Conservation (phyloP, 2,113 vertebrate genomes). For the Steatornis caripensis region DNA sequence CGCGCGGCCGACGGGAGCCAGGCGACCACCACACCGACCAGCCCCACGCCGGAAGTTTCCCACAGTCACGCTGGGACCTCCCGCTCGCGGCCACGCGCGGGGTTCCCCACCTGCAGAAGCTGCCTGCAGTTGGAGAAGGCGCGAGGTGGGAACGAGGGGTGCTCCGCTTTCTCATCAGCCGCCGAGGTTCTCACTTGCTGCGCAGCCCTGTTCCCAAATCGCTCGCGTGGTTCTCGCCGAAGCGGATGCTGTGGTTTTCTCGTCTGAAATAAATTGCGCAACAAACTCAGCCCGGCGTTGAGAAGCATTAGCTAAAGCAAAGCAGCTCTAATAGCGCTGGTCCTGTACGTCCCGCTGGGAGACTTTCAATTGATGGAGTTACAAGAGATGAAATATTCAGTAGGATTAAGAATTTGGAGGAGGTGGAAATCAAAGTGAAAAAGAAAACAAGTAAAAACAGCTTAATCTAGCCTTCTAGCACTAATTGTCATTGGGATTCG, state of each 20-base stretch:
- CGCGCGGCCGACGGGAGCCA: fast-evolving
- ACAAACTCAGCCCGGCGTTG: not conserved
- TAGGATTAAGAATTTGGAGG: constrained; percentile 51
- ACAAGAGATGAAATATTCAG: constrained; percentile 45
- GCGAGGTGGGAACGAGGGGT: not conserved
- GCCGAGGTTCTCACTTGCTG: fast-evolving
- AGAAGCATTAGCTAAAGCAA: not conserved
- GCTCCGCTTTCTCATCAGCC: not conserved
- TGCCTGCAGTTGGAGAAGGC: not conserved
- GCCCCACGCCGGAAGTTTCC: not conserved
- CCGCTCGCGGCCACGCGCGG: fast-evolving
- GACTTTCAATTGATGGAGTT: not conserved
- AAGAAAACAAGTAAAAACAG: constrained; percentile 40
- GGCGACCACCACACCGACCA: not conserved
- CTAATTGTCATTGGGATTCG: not conserved
- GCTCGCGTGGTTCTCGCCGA: not conserved
- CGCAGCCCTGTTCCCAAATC: not conserved
- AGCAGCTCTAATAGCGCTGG: not conserved
- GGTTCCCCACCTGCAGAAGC: not conserved
- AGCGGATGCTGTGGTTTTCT: not conserved
- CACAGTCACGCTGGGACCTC: fast-evolving
- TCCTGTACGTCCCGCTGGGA: not conserved
- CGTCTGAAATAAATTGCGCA: not conserved
- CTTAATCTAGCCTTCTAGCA: constrained; percentile 1
- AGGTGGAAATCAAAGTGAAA: constrained; percentile 44